Conservation (phyloP, 2,113 vertebrate species). For the Zapornia atra region DNA sequence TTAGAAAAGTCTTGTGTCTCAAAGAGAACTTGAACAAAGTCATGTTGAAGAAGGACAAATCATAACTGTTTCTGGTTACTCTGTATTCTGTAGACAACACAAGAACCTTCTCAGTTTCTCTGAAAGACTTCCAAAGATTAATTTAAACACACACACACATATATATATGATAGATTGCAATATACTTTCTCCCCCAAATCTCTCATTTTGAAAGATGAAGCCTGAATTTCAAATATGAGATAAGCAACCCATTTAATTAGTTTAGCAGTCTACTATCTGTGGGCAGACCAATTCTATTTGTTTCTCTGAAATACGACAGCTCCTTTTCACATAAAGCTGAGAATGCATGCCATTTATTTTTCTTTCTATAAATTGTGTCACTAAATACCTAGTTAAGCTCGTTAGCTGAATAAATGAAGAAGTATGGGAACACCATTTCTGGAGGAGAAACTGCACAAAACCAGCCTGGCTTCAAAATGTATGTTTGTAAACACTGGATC, state of each 20-base stretch:
- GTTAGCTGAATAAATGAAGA: neutral
- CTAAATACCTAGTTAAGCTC: neutral
- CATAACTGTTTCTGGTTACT: neutral
- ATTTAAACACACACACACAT: neutral
- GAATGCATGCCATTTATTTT: neutral
- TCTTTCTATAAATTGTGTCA: neutral
- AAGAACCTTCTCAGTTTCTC: neutral
- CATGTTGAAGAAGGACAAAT: neutral
- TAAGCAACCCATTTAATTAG: slow-evolving; percentile 14
- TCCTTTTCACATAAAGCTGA: neutral
- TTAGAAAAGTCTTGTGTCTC: neutral
- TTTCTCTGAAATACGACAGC: neutral
- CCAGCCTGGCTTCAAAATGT: neutral
- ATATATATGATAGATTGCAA: neutral
- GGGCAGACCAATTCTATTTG: neutral
- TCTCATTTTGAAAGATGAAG: slow-evolving; percentile 39
- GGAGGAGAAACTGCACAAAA: neutral
- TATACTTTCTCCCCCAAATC: neutral
- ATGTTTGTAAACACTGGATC: neutral
- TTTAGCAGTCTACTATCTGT: neutral
- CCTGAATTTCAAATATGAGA: slow-evolving; percentile 3
- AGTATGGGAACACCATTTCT: neutral
- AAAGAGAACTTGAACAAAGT: neutral
- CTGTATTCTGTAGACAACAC: neutral
- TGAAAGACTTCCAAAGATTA: neutral